Conservation (phyloP, 2,113 vertebrate species). For the Boulengeromyrus knoepffleri region DNA sequence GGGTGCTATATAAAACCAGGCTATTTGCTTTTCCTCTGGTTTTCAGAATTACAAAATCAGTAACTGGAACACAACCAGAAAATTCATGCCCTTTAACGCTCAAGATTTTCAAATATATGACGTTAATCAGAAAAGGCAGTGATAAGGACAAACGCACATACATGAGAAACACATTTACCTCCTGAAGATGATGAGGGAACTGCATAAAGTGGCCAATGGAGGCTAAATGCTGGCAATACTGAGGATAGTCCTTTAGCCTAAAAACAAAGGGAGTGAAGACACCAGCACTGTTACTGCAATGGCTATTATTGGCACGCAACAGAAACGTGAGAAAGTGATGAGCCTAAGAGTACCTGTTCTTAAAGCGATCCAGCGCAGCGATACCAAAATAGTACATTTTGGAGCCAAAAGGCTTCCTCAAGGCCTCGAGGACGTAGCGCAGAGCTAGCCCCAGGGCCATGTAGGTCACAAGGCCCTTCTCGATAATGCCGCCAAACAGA, state of each 20-base stretch:
- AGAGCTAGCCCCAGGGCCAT: constrained; percentile 94
- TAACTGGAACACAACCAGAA: neutral
- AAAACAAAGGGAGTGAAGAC: neutral
- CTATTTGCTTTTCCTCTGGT: neutral
- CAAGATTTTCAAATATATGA: neutral
- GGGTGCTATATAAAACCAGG: neutral
- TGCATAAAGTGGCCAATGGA: constrained; percentile 98
- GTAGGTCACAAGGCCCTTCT: constrained; percentile 96
- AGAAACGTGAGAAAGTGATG: neutral
- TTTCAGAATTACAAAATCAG: neutral
- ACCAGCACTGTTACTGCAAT: neutral
- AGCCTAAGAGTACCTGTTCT: constrained; percentile 79
- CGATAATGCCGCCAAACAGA: constrained; percentile 97
- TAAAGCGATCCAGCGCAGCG: constrained; percentile 96
- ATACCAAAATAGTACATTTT: constrained; percentile 99
- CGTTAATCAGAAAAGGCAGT: neutral
- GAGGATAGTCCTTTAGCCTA: constrained; percentile 98
- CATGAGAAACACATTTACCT: constrained; percentile 65
- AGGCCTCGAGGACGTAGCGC: constrained; percentile 95
- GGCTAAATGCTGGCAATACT: constrained; percentile 98
- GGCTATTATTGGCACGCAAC: neutral
- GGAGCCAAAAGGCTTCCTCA: constrained; percentile 92
- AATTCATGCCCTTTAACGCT: neutral
- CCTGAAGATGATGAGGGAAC: constrained; percentile 96
- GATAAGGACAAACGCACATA: neutral